Percentiles rank a stretch among this genome's conserved stretches.
Evolutionary conservation across 2,113 vertebrate species (phyloP).

Genomic region (Sialia sialis): DNA sequence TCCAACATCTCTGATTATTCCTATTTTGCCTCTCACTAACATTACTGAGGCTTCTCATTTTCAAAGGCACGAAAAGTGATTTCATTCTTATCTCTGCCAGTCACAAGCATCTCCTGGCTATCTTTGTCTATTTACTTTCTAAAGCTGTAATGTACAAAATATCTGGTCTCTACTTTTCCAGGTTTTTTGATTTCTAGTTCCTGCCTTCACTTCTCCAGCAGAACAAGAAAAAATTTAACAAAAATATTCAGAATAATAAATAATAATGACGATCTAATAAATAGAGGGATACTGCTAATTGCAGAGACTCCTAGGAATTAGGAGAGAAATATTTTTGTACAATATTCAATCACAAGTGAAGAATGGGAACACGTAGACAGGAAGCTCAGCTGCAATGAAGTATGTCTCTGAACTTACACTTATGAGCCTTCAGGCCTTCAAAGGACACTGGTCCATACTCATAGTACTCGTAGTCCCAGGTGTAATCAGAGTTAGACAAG

Average conservation of each 20-base stretch:
- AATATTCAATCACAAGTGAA: neutral
- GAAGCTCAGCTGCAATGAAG: neutral
- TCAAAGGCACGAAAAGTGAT: neutral
- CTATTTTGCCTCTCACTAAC: neutral
- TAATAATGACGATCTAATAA: neutral
- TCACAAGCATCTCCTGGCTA: neutral
- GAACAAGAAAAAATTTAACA: neutral
- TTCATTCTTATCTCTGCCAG: neutral
- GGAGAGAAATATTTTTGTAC: neutral
- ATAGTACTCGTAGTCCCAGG: conserved; percentile 95
- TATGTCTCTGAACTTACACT: conserved; percentile 79
- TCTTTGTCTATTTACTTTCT: neutral
- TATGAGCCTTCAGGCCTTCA: conserved; percentile 91
- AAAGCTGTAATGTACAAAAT: neutral
- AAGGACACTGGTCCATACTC: conserved; percentile 92
- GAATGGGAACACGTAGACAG: neutral
- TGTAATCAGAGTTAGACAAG: conserved; percentile 82
- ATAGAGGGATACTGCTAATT: neutral
- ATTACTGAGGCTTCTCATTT: neutral
- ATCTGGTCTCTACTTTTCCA: neutral
- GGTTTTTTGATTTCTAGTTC: neutral
- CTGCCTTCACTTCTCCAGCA: neutral
- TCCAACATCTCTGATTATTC: neutral
- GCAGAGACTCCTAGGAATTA: neutral
- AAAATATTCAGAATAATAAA: neutral